Conservation (phyloP, 2,113 vertebrate genomes). For the Phrynosoma blainvillii region DNA sequence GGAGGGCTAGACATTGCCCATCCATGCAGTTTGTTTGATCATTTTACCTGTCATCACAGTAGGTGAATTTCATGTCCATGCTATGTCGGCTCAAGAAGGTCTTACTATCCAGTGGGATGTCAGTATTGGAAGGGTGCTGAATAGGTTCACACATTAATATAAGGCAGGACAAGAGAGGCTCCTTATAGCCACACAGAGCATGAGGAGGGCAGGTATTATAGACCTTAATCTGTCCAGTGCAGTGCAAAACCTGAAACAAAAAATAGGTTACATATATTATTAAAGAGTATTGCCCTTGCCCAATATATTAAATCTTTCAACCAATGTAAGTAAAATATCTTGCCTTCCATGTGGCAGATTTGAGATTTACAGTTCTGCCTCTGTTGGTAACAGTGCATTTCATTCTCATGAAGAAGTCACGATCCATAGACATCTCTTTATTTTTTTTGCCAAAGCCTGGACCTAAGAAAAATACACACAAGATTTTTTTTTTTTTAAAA, state of each 20-base stretch:
- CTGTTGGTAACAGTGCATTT: conserved; percentile 92
- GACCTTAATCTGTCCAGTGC: conserved; percentile 86
- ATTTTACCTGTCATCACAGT: conserved; percentile 92
- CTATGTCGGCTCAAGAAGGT: conserved; percentile 95
- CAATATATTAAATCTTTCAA: neutral
- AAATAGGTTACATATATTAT: neutral
- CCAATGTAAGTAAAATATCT: conserved; percentile 7
- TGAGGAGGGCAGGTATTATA: conserved; percentile 78
- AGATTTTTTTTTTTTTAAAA: neutral
- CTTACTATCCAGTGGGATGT: conserved; percentile 90
- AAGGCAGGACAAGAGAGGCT: conserved; percentile 88
- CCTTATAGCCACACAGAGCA: conserved; percentile 87
- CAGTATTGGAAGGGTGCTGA: conserved; percentile 92
- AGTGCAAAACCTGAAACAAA: conserved; percentile 88
- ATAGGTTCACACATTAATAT: conserved; percentile 94
- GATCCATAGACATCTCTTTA: conserved; percentile 79
- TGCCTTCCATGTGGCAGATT: conserved; percentile 97
- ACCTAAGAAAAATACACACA: conserved; percentile 55
- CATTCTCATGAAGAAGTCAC: conserved; percentile 95
- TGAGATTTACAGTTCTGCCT: conserved; percentile 91
- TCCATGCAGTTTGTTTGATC: neutral
- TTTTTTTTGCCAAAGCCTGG: conserved; percentile 88
- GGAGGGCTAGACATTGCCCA: neutral
- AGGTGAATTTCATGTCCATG: conserved; percentile 98
- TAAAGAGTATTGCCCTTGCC: neutral